These are phyloP conservation scores for Corynorhinus townsendii DNA, from an alignment of 2,113 vertebrate species.

Conservation along the genomic window DNA sequence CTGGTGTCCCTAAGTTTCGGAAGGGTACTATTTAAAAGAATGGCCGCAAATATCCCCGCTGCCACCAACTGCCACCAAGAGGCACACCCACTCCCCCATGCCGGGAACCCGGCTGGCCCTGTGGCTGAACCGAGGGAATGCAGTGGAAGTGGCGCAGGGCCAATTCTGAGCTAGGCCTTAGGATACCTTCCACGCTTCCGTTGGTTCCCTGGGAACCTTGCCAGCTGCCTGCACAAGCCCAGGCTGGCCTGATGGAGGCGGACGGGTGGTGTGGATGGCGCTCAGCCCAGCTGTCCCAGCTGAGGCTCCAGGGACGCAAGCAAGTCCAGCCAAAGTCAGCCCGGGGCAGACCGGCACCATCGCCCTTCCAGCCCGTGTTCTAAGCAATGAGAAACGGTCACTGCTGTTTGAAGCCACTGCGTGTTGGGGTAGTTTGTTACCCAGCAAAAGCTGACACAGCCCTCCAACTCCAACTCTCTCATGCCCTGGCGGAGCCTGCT, in stretches of 20 bases:
- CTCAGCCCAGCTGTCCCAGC: background rate
- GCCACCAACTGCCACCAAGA: background rate
- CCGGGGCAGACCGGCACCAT: background rate
- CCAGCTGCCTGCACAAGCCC: background rate
- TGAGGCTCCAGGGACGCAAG: background rate
- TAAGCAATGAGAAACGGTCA: rapidly evolving
- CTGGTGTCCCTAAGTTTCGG: background rate
- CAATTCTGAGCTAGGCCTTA: background rate
- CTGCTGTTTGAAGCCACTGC: background rate
- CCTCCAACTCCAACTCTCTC: background rate
- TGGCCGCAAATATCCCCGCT: background rate
- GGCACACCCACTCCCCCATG: rapidly evolving
- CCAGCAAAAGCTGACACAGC: rapidly evolving
- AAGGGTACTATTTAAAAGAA: background rate
- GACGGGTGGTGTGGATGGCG: background rate
- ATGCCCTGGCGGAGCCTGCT: background rate
- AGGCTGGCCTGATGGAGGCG: background rate
- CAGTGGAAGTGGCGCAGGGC: background rate
- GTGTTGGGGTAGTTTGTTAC: background rate
- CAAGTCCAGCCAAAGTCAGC: background rate
- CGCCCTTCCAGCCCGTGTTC: background rate
- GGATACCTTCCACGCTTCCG: background rate
- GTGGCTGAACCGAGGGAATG: background rate
- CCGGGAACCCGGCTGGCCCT: background rate
- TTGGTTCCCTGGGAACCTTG: background rate